Base-by-base conservation (phyloP, 37 sponge, comb jelly and placozoan genomes). In the Haliclona indistincta region DNA sequence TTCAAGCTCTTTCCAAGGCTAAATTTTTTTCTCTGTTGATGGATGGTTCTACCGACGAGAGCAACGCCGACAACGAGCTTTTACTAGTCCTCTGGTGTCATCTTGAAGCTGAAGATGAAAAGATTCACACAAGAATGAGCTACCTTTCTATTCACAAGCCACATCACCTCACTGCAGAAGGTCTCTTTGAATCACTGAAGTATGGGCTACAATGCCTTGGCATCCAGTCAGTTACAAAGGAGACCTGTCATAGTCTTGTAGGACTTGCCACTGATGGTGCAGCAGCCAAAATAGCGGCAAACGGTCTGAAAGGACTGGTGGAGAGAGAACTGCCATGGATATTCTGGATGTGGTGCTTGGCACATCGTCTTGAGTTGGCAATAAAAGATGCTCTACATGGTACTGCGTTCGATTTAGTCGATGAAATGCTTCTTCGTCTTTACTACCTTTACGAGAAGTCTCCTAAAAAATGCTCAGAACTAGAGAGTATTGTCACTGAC, bases 331-430 rank as follows among this genome's bases (percentile, higher is more conserved):
- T 86, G 63, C 54, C 15, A 6, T 91, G 91, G 88, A 51, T 91
- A 8, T 91, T 86, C 56, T 91, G 87, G 87, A 86, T 71, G 88
- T 91, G 83, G 88, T 91, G 88, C 70, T 34, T 91, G 32, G 91
- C 88, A 25, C 79, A 88, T 66, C 34, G 74, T n/a, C 26, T 83
- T 11, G 89, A 88, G 61, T 61, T 82, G 17, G 72, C 88, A 52
- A 43, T 88, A 23, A 82, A 78, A 19, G 84, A 88, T 83, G 79
- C 79, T 34, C 20, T 88, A 39, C 82, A 82, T 64, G 71, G 71
- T 15, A 74, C 89, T 61, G 68, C 75, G 7, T 83, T 88, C 78
- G 84, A 70, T 88, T 28, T 45, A 23, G 51, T 86, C 61, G 87
- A 86, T 80, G 87, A 80, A 22, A 78, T 85, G 86, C 86, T 85